Base-by-base conservation (phyloP, 2,113 vertebrate species). In the Myrmecophaga tridactyla region DNA sequence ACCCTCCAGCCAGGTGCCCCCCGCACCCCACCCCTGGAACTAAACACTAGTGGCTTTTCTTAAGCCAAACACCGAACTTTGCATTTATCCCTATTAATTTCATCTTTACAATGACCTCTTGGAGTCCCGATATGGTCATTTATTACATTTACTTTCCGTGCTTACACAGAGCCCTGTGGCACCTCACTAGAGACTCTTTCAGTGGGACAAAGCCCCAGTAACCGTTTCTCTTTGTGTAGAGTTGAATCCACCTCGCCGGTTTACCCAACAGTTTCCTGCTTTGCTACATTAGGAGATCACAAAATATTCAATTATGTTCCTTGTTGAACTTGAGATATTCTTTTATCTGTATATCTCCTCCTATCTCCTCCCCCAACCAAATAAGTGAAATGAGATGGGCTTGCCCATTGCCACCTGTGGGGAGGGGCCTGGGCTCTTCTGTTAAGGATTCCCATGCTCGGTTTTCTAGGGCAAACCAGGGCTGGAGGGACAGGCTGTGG, bases 261-360 rank as follows among this genome's bases (percentile, higher is more conserved):
- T 89, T 27, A 43, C 3, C 67, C 72, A 7, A 8, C 5, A 1
- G 25, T 51, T 51, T 53, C 29, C 87, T 81, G 93, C 75, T 48
- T 53, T 11, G 31, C 21, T 82, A 65, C 90, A 73, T 84, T 72
- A 90, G 62, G 56, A 51, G 78, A 39, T 60, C 86, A 75, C 80
- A 93, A 94, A 86, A 90, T 77, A 94, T 29, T 83, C 77, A 78
- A 0, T 69, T 3, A 25, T 3, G 1, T 78, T 29, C 86, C 51
- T 51, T 27, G 34, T 41, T 75, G 91, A 89, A 80, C 92, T 46
- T 27, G 87, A 94, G 84, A 56, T 73, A 2, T 8, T 90, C 89
- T 89, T 89, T 69, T 23, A 13, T n/a, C n/a, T 36, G 0, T 27
- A 0, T 34, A 0, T 56, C 41, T 13, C 86, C 36, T 86, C 5